Percentiles rank a stretch among this genome's conserved stretches.
These are phyloP conservation scores for Hippasteria phrygiana DNA, from an alignment of 53 echinoderm and acorn worm genomes.

Conservation along the genomic window DNA sequence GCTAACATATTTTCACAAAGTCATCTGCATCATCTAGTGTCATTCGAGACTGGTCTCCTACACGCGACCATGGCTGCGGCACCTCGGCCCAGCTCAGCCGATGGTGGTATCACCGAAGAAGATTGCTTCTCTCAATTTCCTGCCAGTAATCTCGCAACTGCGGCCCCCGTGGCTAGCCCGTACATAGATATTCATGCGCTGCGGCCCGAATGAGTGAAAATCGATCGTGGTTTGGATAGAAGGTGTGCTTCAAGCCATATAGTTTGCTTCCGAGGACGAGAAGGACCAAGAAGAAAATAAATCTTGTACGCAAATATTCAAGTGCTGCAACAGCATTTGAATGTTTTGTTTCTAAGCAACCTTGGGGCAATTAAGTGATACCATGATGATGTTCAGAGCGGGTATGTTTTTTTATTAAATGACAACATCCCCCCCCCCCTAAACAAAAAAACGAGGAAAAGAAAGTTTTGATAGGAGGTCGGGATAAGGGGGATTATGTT, in stretches of 20 bases:
- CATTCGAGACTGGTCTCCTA: too few species aligned
- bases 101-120: background rate
- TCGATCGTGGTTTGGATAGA: constrained; percentile 53
- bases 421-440: background rate
- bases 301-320: constrained; percentile 30
- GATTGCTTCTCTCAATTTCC: constrained; percentile 56
- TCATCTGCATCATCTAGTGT: background rate
- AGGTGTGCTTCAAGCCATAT: constrained; percentile 20
- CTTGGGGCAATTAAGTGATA: background rate
- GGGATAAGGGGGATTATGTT: background rate
- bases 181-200: constrained; percentile 31
- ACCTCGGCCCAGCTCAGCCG: constrained; percentile 6
- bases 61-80: background rate
- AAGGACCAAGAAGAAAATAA: background rate
- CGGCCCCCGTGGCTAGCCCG: background rate
- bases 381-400: background rate
- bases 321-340: background rate
- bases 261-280: background rate
- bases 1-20: background rate
- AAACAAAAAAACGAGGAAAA: background rate
- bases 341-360: constrained; percentile 48
- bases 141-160: constrained; percentile 9
- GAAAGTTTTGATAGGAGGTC: background rate
- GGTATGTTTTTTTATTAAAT: background rate
- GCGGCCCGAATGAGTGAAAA: constrained; percentile 41